phyloP scores from a whole-genome alignment of 1,140 invertebrate genomes.

The Rhagoletis zephyria region DNA sequence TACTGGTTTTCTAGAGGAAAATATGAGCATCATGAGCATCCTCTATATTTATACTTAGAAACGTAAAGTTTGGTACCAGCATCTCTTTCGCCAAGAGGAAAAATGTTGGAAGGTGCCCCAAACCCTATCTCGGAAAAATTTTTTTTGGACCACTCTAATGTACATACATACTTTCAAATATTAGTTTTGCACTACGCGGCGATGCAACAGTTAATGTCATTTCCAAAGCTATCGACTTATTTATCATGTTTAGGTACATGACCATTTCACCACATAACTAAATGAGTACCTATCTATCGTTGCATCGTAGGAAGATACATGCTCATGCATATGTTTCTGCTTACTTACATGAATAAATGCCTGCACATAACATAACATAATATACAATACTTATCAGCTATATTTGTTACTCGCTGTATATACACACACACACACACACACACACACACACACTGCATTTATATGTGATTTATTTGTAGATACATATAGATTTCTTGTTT shows the following conservation, averaged over 20 bases:
- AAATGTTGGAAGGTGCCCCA: too few species aligned
- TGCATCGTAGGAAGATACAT: not conserved
- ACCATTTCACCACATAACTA: not conserved
- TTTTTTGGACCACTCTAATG: too few species aligned
- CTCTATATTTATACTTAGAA: too few species aligned
- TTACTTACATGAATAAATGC: not conserved
- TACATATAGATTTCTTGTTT: conserved; percentile 52
- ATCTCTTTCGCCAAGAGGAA: too few species aligned
- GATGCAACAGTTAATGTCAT: too few species aligned
- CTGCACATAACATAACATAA: not conserved
- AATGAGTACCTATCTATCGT: not conserved
- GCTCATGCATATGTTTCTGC: not conserved
- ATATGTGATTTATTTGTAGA: conserved; percentile 35
- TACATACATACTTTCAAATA: too few species aligned
- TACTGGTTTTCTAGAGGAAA: too few species aligned
- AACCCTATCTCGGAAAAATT: too few species aligned
- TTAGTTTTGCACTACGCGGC: too few species aligned
- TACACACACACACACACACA: not conserved
- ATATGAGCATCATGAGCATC: too few species aligned
- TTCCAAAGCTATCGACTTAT: too few species aligned
- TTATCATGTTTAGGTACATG: not conserved
- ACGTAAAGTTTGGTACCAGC: too few species aligned
- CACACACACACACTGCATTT: not conserved
- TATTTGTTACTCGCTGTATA: not conserved
- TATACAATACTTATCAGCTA: not conserved